A percentile compares a stretch with the other conserved stretches of the same genome.
phyloP scores from a whole-genome alignment of 2,888 invertebrate genomes.

The Tiliacea aurago region DNA sequence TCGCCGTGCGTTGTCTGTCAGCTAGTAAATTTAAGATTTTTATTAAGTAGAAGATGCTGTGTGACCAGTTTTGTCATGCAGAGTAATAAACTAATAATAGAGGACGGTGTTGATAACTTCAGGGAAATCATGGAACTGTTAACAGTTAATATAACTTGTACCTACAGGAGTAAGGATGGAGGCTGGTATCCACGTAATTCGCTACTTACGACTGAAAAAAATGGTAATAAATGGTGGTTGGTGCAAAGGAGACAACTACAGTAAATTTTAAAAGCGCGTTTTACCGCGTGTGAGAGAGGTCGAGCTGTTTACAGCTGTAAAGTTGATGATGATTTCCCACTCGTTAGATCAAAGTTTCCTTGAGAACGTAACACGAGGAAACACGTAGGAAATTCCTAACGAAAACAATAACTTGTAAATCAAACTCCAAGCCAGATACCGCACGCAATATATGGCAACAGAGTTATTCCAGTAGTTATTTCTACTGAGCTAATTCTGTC shows the following conservation, averaged over 20 bases:
- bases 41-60: neutral
- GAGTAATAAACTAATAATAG: neutral
- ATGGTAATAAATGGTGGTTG: no score
- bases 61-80: neutral
- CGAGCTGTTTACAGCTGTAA: neutral
- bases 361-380: neutral
- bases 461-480: slow-evolving; percentile 62
- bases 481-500: slow-evolving; percentile 70
- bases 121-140: neutral
- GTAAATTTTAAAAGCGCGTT: neutral
- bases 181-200: no score
- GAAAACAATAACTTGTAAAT: slow-evolving; percentile 30
- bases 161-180: neutral
- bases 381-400: neutral
- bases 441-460: slow-evolving; percentile 58
- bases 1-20: no score
- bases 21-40: neutral
- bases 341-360: neutral
- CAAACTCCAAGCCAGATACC: slow-evolving; percentile 36
- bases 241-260: no score
- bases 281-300: neutral
- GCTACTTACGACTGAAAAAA: no score
- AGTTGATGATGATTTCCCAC: neutral
- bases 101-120: neutral
- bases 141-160: neutral